Evolutionary conservation across 35 echinoderm and acorn worm genomes (phyloP), one percentile per base, ranked within the genome.

Genomic region (Stichopus chloronotus): DNA sequence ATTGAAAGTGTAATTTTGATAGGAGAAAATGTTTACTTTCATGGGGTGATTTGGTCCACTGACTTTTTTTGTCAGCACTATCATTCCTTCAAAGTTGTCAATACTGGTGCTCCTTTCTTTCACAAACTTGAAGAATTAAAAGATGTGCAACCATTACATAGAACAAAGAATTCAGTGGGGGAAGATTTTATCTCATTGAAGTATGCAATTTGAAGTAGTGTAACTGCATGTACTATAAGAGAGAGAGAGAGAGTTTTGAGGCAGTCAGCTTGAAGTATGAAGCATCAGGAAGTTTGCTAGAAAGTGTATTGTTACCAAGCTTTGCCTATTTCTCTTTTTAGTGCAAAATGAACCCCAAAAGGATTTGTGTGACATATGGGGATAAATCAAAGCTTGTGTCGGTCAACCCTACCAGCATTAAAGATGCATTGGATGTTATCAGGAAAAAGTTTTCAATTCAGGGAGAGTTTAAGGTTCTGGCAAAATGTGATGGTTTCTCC

Each of bases 131-230:
- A 10, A 25, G 55, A 57, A 87, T 25, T 87, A 20, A 16, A 59
- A n/a, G 84, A 87, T 87, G 81, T 57, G 9, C 81, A 84, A 57
- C 81, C 81, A 52, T 57, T 84, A 54, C 81, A 84, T 57, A 84
- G 19, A 57, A 57, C 55, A 52, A 84, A 52, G 25, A 57, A 77
- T 77, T 77, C 55, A 84, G 52, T 10, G 6, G 25, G 81, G 25
- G 30, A 84, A 84, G 81, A 84, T 53, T 53, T 84, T 9, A 84
- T 84, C 81, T 54, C 78, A 23, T 43, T 84, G 81, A 84, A 57
- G 55, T 84, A 84, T 25, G n/a, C 81, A 17, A 84, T 84, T 81
- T 81, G 65, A 71, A 77, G 25, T 25, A 22, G 17, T n/a, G n/a
- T 13, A 71, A 11, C 72, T 43, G 30, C 30, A 43, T 43, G 30